phyloP scores from a whole-genome alignment of 2,888 invertebrate species.

The Pyrochroa serraticornis region DNA sequence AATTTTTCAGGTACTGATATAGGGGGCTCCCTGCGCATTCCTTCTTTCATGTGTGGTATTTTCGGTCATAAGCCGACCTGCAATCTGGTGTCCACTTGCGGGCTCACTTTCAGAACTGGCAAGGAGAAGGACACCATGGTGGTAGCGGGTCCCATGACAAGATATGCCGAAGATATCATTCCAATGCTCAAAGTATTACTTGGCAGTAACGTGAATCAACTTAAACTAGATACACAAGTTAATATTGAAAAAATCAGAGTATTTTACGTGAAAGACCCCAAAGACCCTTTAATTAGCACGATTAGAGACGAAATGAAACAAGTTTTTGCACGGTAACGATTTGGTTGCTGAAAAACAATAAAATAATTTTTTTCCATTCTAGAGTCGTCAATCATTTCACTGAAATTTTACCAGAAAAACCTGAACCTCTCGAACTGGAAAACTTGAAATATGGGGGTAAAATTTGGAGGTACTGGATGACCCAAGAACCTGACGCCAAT shows the following conservation, averaged over 20 bases:
- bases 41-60: slow-evolving; percentile 87
- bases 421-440: slow-evolving; percentile 48
- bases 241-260: slow-evolving; percentile 71
- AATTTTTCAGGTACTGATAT: slow-evolving; percentile 76
- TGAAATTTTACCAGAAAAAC: slow-evolving; percentile 41
- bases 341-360: slow-evolving; percentile 45
- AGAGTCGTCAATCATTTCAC: slow-evolving; percentile 58
- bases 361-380: slow-evolving; percentile 21
- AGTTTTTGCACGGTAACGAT: slow-evolving; percentile 29
- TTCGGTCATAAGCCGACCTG: slow-evolving; percentile 82
- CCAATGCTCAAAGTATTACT: slow-evolving; percentile 75
- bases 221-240: slow-evolving; percentile 67
- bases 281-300: slow-evolving; percentile 75
- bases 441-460: slow-evolving; percentile 65
- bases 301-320: slow-evolving; percentile 70
- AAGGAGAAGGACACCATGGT: slow-evolving; percentile 78
- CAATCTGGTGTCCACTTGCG: slow-evolving; percentile 57
- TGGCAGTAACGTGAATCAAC: slow-evolving; percentile 60
- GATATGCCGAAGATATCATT: slow-evolving; percentile 77
- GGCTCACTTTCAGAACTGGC: slow-evolving; percentile 74
- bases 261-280: slow-evolving; percentile 78
- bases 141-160: slow-evolving; percentile 81
- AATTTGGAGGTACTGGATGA: slow-evolving; percentile 80
- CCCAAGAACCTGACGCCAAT: slow-evolving; percentile 65
- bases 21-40: slow-evolving; percentile 95